These are phyloP conservation scores for Verasper variegatus DNA, from an alignment of 2,113 vertebrate genomes.

Conservation along the genomic window DNA sequence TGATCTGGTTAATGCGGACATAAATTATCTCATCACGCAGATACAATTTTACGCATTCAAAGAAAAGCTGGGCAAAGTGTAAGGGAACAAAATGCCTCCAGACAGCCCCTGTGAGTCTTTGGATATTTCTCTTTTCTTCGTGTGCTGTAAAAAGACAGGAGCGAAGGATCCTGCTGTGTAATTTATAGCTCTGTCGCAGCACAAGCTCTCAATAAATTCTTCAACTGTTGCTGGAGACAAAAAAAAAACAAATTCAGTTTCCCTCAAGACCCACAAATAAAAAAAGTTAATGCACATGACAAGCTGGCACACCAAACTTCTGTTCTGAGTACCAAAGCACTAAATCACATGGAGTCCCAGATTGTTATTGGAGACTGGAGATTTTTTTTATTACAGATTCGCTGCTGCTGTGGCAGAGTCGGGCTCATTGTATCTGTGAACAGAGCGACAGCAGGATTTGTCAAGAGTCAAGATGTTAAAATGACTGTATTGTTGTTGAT, in stretches of 20 bases:
- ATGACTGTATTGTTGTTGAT: not conserved
- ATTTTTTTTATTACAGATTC: conserved; percentile 2
- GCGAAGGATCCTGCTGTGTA: conserved; percentile 29
- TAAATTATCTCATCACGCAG: not conserved
- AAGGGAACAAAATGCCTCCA: not conserved
- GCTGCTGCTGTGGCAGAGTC: not conserved
- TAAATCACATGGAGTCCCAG: conserved; percentile 29
- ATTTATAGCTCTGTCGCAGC: conserved; percentile 45
- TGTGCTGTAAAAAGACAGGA: conserved; percentile 2
- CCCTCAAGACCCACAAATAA: conserved; percentile 40
- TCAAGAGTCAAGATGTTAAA: not conserved
- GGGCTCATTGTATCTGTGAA: conserved; percentile 5
- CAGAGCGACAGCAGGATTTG: not conserved
- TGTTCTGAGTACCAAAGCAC: conserved; percentile 21
- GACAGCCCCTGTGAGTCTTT: not conserved
- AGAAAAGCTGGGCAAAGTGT: not conserved
- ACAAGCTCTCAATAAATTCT: conserved; percentile 28
- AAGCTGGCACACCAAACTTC: conserved; percentile 22
- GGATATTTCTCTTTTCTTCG: conserved; percentile 10
- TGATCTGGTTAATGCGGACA: conserved; percentile 18
- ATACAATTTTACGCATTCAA: not conserved
- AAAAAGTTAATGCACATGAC: conserved; percentile 19
- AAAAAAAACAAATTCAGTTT: conserved; percentile 32
- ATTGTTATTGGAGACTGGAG: conserved; percentile 1
- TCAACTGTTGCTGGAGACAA: conserved; percentile 25